Conservation (phyloP, 2,113 vertebrate genomes). For the Tympanuchus pallidicinctus region DNA sequence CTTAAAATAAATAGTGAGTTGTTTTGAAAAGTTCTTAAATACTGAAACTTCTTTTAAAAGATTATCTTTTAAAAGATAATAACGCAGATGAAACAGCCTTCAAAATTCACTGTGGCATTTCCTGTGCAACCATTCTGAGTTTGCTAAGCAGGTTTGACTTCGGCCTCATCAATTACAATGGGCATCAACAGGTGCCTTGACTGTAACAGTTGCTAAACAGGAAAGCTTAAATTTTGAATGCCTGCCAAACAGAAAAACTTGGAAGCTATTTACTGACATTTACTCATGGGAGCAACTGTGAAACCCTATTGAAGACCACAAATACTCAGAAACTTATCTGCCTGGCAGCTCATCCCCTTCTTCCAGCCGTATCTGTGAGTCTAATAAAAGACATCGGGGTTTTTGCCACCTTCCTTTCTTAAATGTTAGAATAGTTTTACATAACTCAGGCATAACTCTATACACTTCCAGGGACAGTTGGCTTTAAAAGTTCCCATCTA, state of each 20-base stretch:
- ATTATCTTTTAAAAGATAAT: too few species aligned
- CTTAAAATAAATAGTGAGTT: neutral
- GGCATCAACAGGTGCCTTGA: rapidly evolving
- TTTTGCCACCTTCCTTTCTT: neutral
- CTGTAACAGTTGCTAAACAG: neutral
- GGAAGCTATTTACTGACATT: neutral
- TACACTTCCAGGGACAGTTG: neutral
- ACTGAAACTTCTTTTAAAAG: too few species aligned
- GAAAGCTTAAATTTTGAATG: neutral
- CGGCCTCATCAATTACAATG: neutral
- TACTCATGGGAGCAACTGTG: neutral
- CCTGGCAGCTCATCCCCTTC: neutral
- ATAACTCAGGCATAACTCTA: neutral
- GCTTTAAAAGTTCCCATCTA: neutral
- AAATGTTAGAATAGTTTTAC: neutral
- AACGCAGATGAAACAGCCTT: neutral
- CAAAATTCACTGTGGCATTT: neutral
- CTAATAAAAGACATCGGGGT: neutral
- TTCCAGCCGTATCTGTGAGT: neutral
- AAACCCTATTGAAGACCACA: rapidly evolving
- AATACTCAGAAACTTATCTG: neutral
- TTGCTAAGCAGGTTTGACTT: neutral
- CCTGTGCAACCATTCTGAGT: neutral
- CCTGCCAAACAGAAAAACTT: neutral
- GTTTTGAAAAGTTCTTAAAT: neutral